Evolutionary conservation across 2,797 vertebrate species (phyloP), one percentile per base, ranked within the genome.

Genomic region (Rhabdomys pumilio): DNA sequence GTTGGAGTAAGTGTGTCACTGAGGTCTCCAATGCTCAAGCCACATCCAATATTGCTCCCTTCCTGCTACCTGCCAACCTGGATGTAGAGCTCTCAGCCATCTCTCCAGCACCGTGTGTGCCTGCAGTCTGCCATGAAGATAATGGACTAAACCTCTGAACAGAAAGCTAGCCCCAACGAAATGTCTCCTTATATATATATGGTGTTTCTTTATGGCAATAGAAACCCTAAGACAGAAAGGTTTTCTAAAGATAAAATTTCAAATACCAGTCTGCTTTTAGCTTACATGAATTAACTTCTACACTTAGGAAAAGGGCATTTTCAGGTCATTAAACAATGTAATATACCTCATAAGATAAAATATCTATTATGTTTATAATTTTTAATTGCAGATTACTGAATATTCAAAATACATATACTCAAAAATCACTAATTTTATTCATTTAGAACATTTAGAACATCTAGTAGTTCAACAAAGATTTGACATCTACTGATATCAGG

Each of bases 331-430:
- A 69, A 22, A 31, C 17, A 89, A 75, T 22, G 2, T 7, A 85
- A 13, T 61, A 90, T 19, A 55, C 14, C 8, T 57, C n/a, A 10
- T 47, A 97, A 92, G 61, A 12, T 50, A 38, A 92, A 93, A 41
- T 69, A 47, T 29, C 44, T 81, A 31, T 50, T 55, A 38, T 3
- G 38, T 38, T 38, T 38, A 38, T 38, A 38, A 92, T 92, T 86
- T 69, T 93, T 81, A 86, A 85, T 47, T 92, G 92, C 93, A 92
- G 50, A 24, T 84, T 72, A 90, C 2, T 85, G 11, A 96, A 95
- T 44, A 96, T 2, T 41, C 47, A 96, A 85, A 86, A 84, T 77
- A 34, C 2, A 96, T 4, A 91, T 59, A 94, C 73, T 89, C 26
- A 86, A 89, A 73, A 96, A 34, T 59, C 29, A 93, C 34, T 63